Evolutionary conservation across 2,113 vertebrate species (phyloP), one percentile per base, ranked within the genome.

Genomic region (Hipposideros armiger): DNA sequence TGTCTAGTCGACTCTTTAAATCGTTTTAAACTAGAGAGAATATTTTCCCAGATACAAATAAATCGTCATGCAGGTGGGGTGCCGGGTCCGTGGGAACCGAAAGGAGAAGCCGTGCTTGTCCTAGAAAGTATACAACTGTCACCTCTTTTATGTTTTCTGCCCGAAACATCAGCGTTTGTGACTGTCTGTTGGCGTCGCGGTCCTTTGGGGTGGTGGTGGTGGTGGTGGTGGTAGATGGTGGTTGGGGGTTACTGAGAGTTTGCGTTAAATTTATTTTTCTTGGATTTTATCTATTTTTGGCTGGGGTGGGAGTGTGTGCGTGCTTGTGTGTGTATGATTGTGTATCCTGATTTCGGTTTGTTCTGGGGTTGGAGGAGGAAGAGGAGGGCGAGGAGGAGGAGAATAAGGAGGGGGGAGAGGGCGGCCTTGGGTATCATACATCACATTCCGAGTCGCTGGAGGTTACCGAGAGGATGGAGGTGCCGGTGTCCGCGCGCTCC

Each of bases 401-500:
- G 76, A 24, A 32, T 11, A 32, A 54, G 91, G 80, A 56, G 54
- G 69, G 67, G 72, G 70, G 73, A 94, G 97, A 97, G 80, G 97
- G 94, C 66, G 76, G 98, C 97, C 97, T 98, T 97, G 98, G 97
- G 95, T 99, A 99, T 99, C 99, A 99, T 99, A 99, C 99, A 98
- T 99, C 99, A 99, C 99, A 99, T 99, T 99, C 99, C 97, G 99
- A 99, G 99, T 99, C 99, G 98, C 99, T 99, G 98, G 99, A 99
- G 98, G 99, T 99, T 98, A 99, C 99, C 98, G 99, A 99, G 98
- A 99, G 99, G 98, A 99, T 99, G 98, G 99, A 99, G 95, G 99
- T 99, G 98, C 99, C 99, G 87, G 99, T 99, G 98, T 99, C 99
- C 92, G 99, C 99, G 98, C 99, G 98, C 98, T 99, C 99, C 98